Conservation (phyloP, 1,140 invertebrate species). For the Temnothorax curvispinosus region DNA sequence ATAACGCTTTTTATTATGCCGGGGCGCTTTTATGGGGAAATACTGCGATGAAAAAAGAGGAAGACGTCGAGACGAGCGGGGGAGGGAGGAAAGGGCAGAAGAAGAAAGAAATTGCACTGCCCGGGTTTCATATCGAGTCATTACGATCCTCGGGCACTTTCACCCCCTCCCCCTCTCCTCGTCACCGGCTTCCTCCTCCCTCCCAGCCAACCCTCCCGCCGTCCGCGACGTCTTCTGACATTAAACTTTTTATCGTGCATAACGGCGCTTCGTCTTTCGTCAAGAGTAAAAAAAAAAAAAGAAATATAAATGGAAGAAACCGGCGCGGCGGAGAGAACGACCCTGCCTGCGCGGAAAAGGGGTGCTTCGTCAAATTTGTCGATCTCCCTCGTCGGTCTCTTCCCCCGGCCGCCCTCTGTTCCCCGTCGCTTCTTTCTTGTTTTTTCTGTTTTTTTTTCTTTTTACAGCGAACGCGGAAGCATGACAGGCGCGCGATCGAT, state of each 20-base stretch:
- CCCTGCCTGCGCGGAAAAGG: constrained; percentile 67
- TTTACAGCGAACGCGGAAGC: constrained; percentile 39
- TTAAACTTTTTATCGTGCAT: constrained; percentile 83
- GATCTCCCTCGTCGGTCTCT: constrained; percentile 62
- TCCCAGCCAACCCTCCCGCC: constrained; percentile 9
- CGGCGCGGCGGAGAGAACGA: constrained; percentile 64
- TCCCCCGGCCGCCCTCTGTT: constrained; percentile 18
- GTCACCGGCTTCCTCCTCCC: constrained; percentile 30
- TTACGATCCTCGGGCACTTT: constrained; percentile 82
- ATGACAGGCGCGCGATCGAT: constrained; percentile 59
- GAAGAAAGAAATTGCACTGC: constrained; percentile 81
- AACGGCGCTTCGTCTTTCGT: constrained; percentile 75
- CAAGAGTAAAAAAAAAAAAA: constrained; percentile 62
- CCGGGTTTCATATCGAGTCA: constrained; percentile 84
- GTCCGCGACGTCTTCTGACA: constrained; percentile 76
- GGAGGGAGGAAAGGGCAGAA: constrained; percentile 65
- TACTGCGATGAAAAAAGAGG: constrained; percentile 82
- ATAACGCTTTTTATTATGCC: constrained; percentile 85
- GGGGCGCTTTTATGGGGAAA: constrained; percentile 82
- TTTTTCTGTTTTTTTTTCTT: background rate
- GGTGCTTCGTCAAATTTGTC: constrained; percentile 73
- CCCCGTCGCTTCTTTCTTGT: background rate
- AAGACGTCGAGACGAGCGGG: constrained; percentile 70
- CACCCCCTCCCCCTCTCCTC: constrained; percentile 68
- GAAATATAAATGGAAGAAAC: constrained; percentile 73